Evolutionary conservation across 2,797 vertebrate genomes (phyloP).

Genomic region (Paguma larvata): DNA sequence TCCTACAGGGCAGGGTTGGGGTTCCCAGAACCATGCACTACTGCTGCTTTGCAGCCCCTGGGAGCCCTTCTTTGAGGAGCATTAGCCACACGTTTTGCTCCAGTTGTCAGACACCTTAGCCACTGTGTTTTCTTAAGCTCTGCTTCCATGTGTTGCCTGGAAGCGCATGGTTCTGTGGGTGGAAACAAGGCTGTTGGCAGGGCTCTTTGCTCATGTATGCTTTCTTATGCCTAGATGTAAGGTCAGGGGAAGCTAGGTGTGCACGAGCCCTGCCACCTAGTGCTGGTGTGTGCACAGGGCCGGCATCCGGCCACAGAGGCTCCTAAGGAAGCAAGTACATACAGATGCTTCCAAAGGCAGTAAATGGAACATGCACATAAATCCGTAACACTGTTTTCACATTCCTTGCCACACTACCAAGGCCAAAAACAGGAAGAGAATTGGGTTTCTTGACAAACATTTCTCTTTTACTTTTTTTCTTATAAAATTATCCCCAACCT

Average conservation of each 20-base stretch:
- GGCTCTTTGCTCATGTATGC: not conserved
- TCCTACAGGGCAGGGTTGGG: not conserved
- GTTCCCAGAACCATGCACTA: not conserved
- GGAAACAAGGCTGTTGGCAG: not conserved
- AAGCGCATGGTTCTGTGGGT: not conserved
- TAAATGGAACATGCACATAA: not conserved
- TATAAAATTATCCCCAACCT: slow-evolving; percentile 52
- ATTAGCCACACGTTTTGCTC: not conserved
- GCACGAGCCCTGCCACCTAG: not conserved
- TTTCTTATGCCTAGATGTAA: not conserved
- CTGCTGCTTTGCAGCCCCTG: not conserved
- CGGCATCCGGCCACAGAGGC: not conserved
- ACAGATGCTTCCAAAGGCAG: not conserved
- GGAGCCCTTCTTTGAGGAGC: not conserved
- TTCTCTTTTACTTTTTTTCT: slow-evolving; percentile 64
- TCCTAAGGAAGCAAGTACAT: not conserved
- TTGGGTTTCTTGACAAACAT: slow-evolving; percentile 62
- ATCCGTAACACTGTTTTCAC: not conserved
- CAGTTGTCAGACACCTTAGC: not conserved
- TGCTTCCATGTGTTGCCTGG: slow-evolving; percentile 23
- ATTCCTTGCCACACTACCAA: not conserved
- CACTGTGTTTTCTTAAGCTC: slow-evolving; percentile 53
- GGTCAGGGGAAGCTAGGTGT: slow-evolving; percentile 28
- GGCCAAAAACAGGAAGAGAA: slow-evolving; percentile 42
- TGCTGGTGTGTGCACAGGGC: not conserved